Evolutionary conservation across 1,140 invertebrate genomes (phyloP).

Genomic region (Stegodyphus dumicola): DNA sequence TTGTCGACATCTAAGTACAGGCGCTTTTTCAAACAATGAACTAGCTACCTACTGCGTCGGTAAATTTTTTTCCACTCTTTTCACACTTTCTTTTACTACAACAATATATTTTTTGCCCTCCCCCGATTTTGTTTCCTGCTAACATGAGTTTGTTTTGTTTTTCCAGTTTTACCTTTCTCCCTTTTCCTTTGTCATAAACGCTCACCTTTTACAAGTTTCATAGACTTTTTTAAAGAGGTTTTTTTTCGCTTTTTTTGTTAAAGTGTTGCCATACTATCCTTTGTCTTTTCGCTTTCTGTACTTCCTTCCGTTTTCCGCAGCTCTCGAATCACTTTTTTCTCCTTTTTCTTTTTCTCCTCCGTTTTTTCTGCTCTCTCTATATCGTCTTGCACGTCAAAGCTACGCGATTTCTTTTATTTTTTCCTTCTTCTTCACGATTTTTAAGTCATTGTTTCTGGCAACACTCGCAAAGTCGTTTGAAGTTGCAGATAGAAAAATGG

Average conservation of each 20-base stretch:
- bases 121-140: slow-evolving; percentile 48
- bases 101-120: slow-evolving; percentile 36
- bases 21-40: slow-evolving; percentile 57
- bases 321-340: slow-evolving; percentile 35
- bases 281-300: slow-evolving; percentile 57
- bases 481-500: slow-evolving; percentile 49
- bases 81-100: slow-evolving; percentile 57
- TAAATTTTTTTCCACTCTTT: slow-evolving; percentile 24
- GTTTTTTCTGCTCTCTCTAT: slow-evolving; percentile 24
- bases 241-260: slow-evolving; percentile 27
- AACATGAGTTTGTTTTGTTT: slow-evolving; percentile 57
- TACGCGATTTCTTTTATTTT: slow-evolving; percentile 31
- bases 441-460: slow-evolving; percentile 59
- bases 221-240: slow-evolving; percentile 29
- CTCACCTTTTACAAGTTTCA: slow-evolving; percentile 59
- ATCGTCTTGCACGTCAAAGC: slow-evolving; percentile 56
- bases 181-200: slow-evolving; percentile 54
- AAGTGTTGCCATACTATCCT: slow-evolving; percentile 54
- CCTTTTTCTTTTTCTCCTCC: slow-evolving; percentile 3
- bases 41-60: slow-evolving; percentile 35
- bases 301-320: slow-evolving; percentile 56
- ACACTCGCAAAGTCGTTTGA: slow-evolving; percentile 52
- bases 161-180: slow-evolving; percentile 26
- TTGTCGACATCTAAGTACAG: slow-evolving; percentile 41
- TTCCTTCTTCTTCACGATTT: slow-evolving; percentile 35